phyloP scores from a whole-genome alignment of 2,797 vertebrate species.

The Aphelocoma californica region DNA sequence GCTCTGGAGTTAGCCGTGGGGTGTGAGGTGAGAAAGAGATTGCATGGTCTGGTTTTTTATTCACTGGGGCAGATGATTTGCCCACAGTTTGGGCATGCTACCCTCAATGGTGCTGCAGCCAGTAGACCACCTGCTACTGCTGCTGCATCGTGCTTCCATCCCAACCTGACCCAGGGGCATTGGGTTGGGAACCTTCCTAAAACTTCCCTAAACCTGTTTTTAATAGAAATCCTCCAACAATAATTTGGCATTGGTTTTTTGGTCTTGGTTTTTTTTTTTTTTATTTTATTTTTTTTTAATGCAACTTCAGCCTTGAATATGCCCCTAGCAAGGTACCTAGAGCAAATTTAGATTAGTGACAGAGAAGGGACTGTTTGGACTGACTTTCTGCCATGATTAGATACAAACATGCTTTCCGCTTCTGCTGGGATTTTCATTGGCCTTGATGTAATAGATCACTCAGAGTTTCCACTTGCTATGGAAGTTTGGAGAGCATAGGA shows the following conservation, averaged over 20 bases:
- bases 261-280: not conserved
- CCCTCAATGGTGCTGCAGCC: slow-evolving; percentile 62
- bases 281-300: slow-evolving; percentile 43
- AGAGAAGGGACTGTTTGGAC: slow-evolving; percentile 66
- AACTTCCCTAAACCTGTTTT: slow-evolving; percentile 71
- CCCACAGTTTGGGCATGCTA: slow-evolving; percentile 74
- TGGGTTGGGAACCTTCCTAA: slow-evolving; percentile 74
- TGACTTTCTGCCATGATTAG: slow-evolving; percentile 42
- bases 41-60: slow-evolving; percentile 85
- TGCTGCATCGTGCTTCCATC: slow-evolving; percentile 61
- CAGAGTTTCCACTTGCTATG: slow-evolving; percentile 58
- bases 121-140: slow-evolving; percentile 69
- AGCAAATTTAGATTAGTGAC: slow-evolving; percentile 70
- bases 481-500: slow-evolving; percentile 63
- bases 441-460: slow-evolving; percentile 60
- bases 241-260: slow-evolving; percentile 40
- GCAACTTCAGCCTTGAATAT: slow-evolving; percentile 43
- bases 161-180: slow-evolving; percentile 60
- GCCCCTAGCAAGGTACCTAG: slow-evolving; percentile 56
- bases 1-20: slow-evolving; percentile 87
- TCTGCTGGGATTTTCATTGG: slow-evolving; percentile 72
- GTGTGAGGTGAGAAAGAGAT: slow-evolving; percentile 88
- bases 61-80: slow-evolving; percentile 75
- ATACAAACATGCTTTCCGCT: slow-evolving; percentile 71
- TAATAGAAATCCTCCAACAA: slow-evolving; percentile 53